Base-by-base conservation (phyloP, 2,888 invertebrate species). In the Pristionchus arcanus region DNA sequence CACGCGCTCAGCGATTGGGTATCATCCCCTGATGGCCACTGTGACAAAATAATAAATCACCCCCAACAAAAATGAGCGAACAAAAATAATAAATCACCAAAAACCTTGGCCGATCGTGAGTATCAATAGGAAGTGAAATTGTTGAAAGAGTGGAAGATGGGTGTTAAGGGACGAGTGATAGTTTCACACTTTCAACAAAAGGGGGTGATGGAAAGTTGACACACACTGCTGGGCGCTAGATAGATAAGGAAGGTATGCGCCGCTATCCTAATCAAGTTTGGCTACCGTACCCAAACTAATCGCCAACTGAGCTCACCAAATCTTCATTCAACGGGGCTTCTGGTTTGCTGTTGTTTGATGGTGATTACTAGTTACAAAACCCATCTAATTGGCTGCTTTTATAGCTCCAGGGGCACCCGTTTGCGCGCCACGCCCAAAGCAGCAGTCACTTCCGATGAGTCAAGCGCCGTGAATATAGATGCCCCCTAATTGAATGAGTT, bases 251-350 rank as follows among this genome's bases (percentile, higher is more conserved):
- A 49, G 49, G 49, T 53, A 81, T 81, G 42, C 81, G 42, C 81
- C 34, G 81, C 81, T 16, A 81, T 4, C 81, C 16, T 77, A 37
- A 71, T 3, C 77, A 2, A 77, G 42, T 37, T 77, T 42, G n/a
- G 31, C 68, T 81, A 81, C 81, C 81, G 81, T 53, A 81, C 49
- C 11, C 74, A 28, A 81, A 53, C 49, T 16, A 11, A n/a, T 53
- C 81, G 34, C 49, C 34, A 81, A 81, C 81, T 81, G 81, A 81
- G 53, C 81, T 81, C 81, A 81, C 81, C 53, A 49, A 19, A 81
- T 19, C 34, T 81, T 42, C 81, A 81, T 81, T n/a, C 81, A 28
- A 28, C 74, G 34, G 16, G 68, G 34, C 49, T 81, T 49, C 81
- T 19, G 19, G 28, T n/a, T 42, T 25, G 71, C 21, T 42, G n/a